phyloP scores from a whole-genome alignment of 2,797 vertebrate species.

The Smutsia gigantea region DNA sequence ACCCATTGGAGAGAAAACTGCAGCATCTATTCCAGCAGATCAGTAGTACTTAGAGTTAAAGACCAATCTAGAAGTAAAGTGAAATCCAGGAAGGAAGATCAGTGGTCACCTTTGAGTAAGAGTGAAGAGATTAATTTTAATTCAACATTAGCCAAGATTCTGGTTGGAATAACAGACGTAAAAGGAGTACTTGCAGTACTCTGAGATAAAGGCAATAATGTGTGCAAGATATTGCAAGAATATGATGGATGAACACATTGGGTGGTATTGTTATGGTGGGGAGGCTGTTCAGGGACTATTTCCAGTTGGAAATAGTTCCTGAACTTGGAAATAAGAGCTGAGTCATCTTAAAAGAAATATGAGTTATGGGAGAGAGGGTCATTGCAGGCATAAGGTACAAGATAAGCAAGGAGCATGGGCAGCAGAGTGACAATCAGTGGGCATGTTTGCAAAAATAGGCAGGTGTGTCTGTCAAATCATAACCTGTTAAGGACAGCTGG shows the following conservation, averaged over 20 bases:
- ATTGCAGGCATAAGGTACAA: not conserved
- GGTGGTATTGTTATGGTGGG: not conserved
- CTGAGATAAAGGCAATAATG: not conserved
- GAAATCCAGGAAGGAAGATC: not conserved
- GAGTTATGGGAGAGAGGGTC: not conserved
- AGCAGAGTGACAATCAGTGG: not conserved
- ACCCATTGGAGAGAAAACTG: not conserved
- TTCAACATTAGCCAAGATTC: not conserved
- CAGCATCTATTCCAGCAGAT: not conserved
- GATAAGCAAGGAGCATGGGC: not conserved
- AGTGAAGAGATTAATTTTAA: constrained; percentile 41
- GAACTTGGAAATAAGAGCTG: not conserved
- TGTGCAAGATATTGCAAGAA: not conserved
- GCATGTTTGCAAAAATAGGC: not conserved
- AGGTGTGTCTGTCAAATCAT: not conserved
- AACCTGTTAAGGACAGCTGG: not conserved
- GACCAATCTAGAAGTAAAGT: not conserved
- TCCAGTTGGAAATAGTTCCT: not conserved
- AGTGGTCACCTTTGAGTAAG: not conserved
- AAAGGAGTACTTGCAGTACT: not conserved
- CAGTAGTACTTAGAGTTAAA: not conserved
- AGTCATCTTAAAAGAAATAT: not conserved
- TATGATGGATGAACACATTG: not conserved
- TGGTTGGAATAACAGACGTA: not conserved
- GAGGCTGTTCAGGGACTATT: not conserved